phyloP scores from a whole-genome alignment of 1,140 invertebrate genomes.

The Drosophila guanche region DNA sequence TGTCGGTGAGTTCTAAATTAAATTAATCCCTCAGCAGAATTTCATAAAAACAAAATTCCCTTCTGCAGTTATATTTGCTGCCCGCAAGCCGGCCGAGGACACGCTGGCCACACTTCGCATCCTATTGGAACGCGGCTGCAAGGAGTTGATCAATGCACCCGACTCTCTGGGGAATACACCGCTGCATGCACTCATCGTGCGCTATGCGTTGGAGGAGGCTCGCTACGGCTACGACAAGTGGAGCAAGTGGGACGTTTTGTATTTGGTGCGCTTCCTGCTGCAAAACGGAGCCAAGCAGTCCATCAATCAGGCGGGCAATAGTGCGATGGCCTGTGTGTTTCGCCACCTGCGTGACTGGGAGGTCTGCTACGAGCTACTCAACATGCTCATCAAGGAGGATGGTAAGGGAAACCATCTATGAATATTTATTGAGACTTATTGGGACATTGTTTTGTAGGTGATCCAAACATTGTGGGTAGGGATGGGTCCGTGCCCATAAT shows the following conservation, averaged over 20 bases:
- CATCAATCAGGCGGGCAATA: slow-evolving; percentile 89
- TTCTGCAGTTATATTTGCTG: slow-evolving; percentile 85
- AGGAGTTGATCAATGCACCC: slow-evolving; percentile 89
- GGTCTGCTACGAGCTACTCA: slow-evolving; percentile 89
- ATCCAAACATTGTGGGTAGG: slow-evolving; percentile 88
- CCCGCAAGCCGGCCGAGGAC: slow-evolving; percentile 88
- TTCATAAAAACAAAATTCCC: background rate
- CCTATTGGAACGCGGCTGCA: slow-evolving; percentile 87
- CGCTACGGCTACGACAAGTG: slow-evolving; percentile 88
- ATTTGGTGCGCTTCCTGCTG: slow-evolving; percentile 87
- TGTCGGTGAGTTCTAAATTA: slow-evolving; percentile 84
- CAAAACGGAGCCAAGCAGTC: slow-evolving; percentile 88
- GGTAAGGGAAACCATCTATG: slow-evolving; percentile 78
- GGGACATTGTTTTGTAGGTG: slow-evolving; percentile 71
- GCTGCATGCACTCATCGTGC: slow-evolving; percentile 87
- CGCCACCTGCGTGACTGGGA: slow-evolving; percentile 91
- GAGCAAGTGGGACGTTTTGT: slow-evolving; percentile 90
- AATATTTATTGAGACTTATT: background rate
- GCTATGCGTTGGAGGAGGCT: slow-evolving; percentile 89
- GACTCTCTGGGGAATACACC: slow-evolving; percentile 88
- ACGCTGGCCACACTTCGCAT: slow-evolving; percentile 87
- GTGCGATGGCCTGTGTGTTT: slow-evolving; percentile 88
- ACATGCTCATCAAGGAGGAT: slow-evolving; percentile 89
- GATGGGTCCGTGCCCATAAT: slow-evolving; percentile 90
- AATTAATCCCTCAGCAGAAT: too few relatives aligned